A percentile compares a stretch with the other conserved stretches of the same genome.
phyloP scores from a whole-genome alignment of 2,797 vertebrate genomes.

The Phaenicophaeus curvirostris region DNA sequence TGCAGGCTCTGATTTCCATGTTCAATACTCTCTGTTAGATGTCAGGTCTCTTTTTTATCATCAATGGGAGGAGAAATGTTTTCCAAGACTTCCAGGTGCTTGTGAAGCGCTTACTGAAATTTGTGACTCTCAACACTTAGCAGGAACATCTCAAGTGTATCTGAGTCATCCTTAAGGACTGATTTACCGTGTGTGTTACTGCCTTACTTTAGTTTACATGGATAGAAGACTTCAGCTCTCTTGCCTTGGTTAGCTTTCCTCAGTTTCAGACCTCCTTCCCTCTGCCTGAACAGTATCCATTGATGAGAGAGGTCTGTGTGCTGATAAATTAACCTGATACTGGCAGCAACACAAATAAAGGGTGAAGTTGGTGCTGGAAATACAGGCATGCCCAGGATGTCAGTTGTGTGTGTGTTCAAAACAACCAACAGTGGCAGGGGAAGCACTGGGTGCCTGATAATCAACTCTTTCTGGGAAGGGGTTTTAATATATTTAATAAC shows the following conservation, averaged over 20 bases:
- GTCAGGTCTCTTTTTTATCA: neutral
- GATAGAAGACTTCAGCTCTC: neutral
- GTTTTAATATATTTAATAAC: neutral
- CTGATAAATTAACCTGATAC: neutral
- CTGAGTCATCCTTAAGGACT: neutral
- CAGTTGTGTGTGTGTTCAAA: neutral
- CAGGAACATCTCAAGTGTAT: neutral
- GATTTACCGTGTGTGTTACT: accelerated
- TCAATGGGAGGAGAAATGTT: neutral
- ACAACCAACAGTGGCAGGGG: neutral
- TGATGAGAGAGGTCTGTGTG: neutral
- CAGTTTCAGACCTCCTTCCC: neutral
- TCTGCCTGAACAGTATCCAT: neutral
- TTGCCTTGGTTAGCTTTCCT: neutral
- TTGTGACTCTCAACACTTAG: neutral
- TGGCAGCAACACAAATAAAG: neutral
- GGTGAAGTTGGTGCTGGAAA: neutral
- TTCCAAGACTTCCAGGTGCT: neutral
- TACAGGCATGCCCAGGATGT: neutral
- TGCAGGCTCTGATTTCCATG: neutral
- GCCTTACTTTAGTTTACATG: neutral
- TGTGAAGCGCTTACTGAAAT: neutral
- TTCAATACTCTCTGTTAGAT: neutral
- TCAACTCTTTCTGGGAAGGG: neutral
- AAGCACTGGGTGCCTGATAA: neutral